These are phyloP conservation scores for Lepidochitona cinerea DNA, from an alignment of 2,888 invertebrate species.

Conservation along the genomic window DNA sequence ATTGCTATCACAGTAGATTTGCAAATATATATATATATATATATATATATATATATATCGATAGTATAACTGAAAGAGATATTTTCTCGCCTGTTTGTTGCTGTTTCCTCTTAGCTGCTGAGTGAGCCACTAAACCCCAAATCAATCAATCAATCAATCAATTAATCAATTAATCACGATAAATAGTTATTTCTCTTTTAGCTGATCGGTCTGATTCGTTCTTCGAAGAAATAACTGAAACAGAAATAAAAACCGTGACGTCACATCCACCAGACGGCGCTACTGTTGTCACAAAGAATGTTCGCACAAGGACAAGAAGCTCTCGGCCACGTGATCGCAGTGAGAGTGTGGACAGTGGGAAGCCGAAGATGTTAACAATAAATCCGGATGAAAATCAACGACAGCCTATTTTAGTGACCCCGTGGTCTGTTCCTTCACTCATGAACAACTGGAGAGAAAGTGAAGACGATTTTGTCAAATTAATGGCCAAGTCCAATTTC, in stretches of 20 bases:
- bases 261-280: slow-evolving; percentile 1
- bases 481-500: not conserved
- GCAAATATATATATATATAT: too few species aligned
- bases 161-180: too few species aligned
- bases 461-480: not conserved
- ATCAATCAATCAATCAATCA: too few species aligned
- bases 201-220: not conserved
- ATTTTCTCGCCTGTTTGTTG: too few species aligned
- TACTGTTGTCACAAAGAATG: not conserved
- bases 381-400: not conserved
- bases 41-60: too few species aligned
- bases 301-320: slow-evolving; percentile 1
- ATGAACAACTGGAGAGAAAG: slow-evolving; percentile 3
- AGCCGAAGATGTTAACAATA: not conserved
- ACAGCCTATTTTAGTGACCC: not conserved
- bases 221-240: not conserved
- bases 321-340: not conserved
- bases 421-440: not conserved
- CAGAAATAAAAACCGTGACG: not conserved
- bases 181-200: not conserved
- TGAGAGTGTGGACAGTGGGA: not conserved
- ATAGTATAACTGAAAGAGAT: too few species aligned
- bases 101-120: too few species aligned
- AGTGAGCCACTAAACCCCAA: too few species aligned
- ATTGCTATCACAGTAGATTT: too few species aligned